Evolutionary conservation across 2,113 vertebrate species (phyloP).

Genomic region (Megaceryle maxima): DNA sequence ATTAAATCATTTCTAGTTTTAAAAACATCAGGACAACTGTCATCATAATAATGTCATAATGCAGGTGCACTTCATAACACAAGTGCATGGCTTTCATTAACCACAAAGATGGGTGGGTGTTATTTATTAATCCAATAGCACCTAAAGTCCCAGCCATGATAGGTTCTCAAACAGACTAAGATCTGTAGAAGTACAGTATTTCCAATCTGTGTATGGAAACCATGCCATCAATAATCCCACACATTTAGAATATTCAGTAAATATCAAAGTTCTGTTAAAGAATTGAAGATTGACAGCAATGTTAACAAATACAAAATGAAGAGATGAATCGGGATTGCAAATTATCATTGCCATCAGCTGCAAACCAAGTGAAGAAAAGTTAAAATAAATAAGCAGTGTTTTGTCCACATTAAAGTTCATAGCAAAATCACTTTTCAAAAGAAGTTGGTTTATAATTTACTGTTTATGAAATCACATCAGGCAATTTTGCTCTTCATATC

Average conservation of each 20-base stretch:
- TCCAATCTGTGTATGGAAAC: constrained; percentile 48
- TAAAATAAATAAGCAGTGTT: background rate
- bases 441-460: background rate
- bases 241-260: constrained; percentile 17
- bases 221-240: constrained; percentile 49
- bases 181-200: constrained; percentile 12
- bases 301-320: background rate
- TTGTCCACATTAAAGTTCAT: background rate
- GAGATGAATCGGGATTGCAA: background rate
- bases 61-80: background rate
- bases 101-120: background rate
- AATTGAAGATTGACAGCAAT: background rate
- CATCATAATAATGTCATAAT: background rate
- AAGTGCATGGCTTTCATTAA: background rate
- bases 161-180: background rate
- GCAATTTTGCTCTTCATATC: background rate
- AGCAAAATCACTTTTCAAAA: background rate
- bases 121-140: constrained; percentile 14
- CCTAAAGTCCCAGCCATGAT: background rate
- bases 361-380: background rate
- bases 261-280: constrained; percentile 23
- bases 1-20: background rate
- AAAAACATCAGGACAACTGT: background rate
- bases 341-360: background rate
- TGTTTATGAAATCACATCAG: background rate